Evolutionary conservation across 2,888 invertebrate genomes (phyloP).

Genomic region (Deilephila elpenor): DNA sequence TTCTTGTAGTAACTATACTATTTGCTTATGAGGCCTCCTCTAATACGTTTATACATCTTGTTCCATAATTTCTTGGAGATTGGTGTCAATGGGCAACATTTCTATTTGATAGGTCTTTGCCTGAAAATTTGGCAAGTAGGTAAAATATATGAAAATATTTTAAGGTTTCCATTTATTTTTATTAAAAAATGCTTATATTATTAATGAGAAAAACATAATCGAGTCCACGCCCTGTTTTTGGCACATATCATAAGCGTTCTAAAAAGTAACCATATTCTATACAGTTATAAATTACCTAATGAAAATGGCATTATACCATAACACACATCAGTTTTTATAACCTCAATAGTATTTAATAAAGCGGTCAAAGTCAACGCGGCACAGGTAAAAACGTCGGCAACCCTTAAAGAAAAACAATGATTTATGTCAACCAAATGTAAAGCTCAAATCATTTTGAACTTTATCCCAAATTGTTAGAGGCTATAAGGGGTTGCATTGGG

Average conservation of each 20-base stretch:
- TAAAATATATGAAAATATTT: too few relatives aligned
- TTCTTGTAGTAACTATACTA: too few relatives aligned
- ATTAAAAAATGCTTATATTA: too few relatives aligned
- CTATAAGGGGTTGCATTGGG: slow-evolving; percentile 20
- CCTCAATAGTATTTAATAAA: slow-evolving; percentile 17
- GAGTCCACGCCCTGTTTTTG: background rate
- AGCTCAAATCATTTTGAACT: slow-evolving; percentile 8
- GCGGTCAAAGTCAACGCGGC: slow-evolving; percentile 18
- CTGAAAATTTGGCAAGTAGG: too few relatives aligned
- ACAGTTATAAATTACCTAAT: background rate
- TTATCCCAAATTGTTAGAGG: background rate
- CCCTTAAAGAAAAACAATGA: slow-evolving; percentile 54
- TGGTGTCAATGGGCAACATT: too few relatives aligned
- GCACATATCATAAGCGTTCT: background rate
- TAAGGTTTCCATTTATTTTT: too few relatives aligned
- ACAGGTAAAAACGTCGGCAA: slow-evolving; percentile 38
- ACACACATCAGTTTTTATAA: slow-evolving; percentile 10
- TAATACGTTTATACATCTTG: too few relatives aligned
- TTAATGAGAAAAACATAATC: too few relatives aligned
- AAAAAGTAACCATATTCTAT: background rate
- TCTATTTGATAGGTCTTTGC: too few relatives aligned
- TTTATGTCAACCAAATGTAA: slow-evolving; percentile 42
- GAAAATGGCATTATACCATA: background rate
- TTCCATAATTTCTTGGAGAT: too few relatives aligned
- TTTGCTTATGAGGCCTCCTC: too few relatives aligned